Evolutionary conservation across 1,140 invertebrate genomes (phyloP).

Genomic region (Agraylea sexmaculata): DNA sequence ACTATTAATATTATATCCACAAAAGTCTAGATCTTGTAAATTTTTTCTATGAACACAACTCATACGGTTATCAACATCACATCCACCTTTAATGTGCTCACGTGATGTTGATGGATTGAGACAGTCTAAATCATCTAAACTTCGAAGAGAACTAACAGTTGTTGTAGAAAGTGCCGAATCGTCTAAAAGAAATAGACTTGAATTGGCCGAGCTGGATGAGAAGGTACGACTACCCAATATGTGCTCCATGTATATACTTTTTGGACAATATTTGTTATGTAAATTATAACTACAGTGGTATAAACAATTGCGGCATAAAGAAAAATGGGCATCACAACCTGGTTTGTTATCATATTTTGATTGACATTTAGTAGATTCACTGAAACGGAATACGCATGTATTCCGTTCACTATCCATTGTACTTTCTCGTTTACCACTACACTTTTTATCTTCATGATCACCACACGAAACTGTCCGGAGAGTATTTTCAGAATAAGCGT

Average conservation of each 20-base stretch:
- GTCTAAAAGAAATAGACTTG: slow-evolving; percentile 45
- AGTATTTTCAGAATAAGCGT: slow-evolving; percentile 7
- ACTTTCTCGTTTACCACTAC: too few species aligned
- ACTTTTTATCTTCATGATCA: not conserved
- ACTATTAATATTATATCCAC: too few species aligned
- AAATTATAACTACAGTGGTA: slow-evolving; percentile 19
- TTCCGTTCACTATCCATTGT: slow-evolving; percentile 12
- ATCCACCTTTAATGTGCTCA: slow-evolving; percentile 10
- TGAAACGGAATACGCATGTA: slow-evolving; percentile 16
- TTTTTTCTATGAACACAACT: slow-evolving; percentile 6
- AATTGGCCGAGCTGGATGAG: slow-evolving; percentile 45
- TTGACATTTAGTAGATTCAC: slow-evolving; percentile 25
- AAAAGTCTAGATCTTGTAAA: too few species aligned
- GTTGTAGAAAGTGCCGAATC: slow-evolving; percentile 38
- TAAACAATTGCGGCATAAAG: slow-evolving; percentile 19
- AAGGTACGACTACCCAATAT: slow-evolving; percentile 27
- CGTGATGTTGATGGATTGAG: slow-evolving; percentile 19
- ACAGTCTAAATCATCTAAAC: slow-evolving; percentile 45
- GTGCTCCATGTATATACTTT: slow-evolving; percentile 17
- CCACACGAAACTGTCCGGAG: too few species aligned
- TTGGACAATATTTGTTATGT: slow-evolving; percentile 20
- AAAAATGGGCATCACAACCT: slow-evolving; percentile 16
- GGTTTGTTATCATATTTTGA: slow-evolving; percentile 10
- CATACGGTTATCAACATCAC: slow-evolving; percentile 6
- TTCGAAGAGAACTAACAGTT: slow-evolving; percentile 42